Evolutionary conservation across 2,888 invertebrate genomes (phyloP).

Genomic region (Agrypnus murinus): DNA sequence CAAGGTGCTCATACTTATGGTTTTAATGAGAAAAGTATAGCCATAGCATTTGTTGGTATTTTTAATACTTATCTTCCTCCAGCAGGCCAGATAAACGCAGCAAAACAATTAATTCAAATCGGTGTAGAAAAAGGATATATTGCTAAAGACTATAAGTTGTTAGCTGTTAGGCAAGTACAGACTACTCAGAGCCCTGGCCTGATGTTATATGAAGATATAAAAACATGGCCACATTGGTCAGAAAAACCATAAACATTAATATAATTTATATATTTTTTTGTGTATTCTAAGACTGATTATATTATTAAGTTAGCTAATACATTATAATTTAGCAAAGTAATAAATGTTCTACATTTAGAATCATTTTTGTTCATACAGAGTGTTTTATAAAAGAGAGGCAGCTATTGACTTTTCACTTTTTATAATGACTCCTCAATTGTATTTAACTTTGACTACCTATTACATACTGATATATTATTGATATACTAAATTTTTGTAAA

Average conservation of each 20-base stretch:
- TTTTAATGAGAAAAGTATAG: constrained; percentile 80
- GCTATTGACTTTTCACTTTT: too few species aligned
- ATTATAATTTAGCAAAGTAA: too few species aligned
- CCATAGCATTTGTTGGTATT: constrained; percentile 83
- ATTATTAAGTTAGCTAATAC: too few species aligned
- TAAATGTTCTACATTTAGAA: too few species aligned
- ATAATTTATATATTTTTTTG: too few species aligned
- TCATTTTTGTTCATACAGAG: too few species aligned
- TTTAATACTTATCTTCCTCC: constrained; percentile 79
- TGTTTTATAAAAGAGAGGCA: too few species aligned
- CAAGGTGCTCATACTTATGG: constrained; percentile 82
- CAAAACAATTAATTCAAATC: constrained; percentile 75
- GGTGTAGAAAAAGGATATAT: constrained; percentile 79
- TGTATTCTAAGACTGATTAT: too few species aligned
- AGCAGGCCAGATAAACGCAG: constrained; percentile 76
- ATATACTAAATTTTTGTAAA: too few species aligned
- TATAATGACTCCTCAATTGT: too few species aligned
- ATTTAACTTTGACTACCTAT: too few species aligned
- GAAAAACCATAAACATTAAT: background rate
- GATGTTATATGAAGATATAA: constrained; percentile 77
- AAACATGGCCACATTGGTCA: constrained; percentile 81
- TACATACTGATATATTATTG: too few species aligned
- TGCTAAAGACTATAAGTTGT: constrained; percentile 77
- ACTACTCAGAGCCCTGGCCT: constrained; percentile 82
- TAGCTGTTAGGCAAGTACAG: constrained; percentile 80